Conservation (phyloP, 2,888 invertebrate genomes). For the Euzophera pinguis region DNA sequence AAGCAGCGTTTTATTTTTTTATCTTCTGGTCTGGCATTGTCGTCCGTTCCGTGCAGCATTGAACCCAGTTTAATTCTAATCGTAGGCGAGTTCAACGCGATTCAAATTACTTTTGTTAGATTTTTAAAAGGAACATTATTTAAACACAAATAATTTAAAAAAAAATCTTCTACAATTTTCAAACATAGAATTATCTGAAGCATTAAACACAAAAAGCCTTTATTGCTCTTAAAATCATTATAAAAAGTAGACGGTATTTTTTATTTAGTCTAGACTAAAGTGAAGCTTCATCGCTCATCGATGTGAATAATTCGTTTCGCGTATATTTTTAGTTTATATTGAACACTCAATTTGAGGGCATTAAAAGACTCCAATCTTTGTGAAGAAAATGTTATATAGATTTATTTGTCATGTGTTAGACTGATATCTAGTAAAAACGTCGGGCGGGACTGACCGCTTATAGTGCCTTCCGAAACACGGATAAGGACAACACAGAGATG, state of each 20-base stretch:
- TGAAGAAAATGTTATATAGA: no score
- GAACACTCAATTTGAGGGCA: no score
- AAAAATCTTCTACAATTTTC: not conserved
- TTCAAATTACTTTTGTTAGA: not conserved
- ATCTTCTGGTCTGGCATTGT: slow-evolving; percentile 5
- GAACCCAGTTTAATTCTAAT: slow-evolving; percentile 5
- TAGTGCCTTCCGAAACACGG: no score
- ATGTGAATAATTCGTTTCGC: not conserved
- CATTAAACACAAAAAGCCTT: not conserved
- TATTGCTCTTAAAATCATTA: not conserved
- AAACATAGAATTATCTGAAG: not conserved
- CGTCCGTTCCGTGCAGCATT: slow-evolving; percentile 6
- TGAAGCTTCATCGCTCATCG: not conserved
- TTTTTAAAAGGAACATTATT: no score
- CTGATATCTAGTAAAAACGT: no score
- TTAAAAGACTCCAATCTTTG: no score
- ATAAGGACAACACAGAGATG: no score
- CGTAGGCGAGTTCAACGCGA: not conserved
- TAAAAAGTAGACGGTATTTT: not conserved
- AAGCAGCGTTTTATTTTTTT: not conserved
- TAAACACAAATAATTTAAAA: no score
- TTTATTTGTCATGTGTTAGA: no score
- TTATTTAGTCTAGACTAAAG: not conserved
- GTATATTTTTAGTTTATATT: not conserved
- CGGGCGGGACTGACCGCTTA: no score